A percentile compares a stretch with the other conserved stretches of the same genome.
Conservation (phyloP, 2,888 invertebrate genomes). For the Polyploca ridens region DNA sequence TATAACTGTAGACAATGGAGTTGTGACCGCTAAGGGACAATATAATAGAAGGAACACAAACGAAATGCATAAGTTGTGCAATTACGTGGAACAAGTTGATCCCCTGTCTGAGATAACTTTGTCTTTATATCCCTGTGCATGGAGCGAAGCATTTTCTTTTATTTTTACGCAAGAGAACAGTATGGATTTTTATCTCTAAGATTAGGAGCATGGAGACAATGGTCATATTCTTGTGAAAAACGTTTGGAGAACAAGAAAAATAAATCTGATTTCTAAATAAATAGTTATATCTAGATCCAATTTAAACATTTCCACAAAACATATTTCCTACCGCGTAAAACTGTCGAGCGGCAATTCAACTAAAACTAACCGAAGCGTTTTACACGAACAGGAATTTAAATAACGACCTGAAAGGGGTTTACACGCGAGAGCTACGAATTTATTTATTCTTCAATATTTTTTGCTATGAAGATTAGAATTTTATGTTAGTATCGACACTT, state of each 20-base stretch:
- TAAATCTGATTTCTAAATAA: not conserved
- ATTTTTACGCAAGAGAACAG: not conserved
- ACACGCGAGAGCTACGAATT: not conserved
- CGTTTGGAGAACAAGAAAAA: not conserved
- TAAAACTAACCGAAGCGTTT: not conserved
- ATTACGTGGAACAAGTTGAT: constrained; percentile 3
- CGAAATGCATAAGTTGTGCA: constrained; percentile 9
- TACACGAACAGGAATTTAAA: not conserved
- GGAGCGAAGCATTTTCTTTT: not conserved
- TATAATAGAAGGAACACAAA: not conserved
- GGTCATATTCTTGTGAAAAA: not conserved
- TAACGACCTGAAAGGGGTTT: not conserved
- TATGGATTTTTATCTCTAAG: not conserved
- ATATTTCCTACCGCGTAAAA: not conserved
- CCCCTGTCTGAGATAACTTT: not conserved
- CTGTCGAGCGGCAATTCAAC: not conserved
- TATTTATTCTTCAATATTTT: not conserved
- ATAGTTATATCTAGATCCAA: not conserved
- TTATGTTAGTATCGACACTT: no score
- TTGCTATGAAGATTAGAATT: not conserved
- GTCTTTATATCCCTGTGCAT: not conserved
- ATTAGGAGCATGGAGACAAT: not conserved
- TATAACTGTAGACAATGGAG: constrained; percentile 2
- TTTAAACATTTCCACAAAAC: not conserved
- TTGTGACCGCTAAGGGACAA: not conserved